Percentiles rank a stretch among this genome's conserved stretches.
Evolutionary conservation across 2,797 vertebrate species (phyloP).

Genomic region (Lutjanus argentimaculatus): DNA sequence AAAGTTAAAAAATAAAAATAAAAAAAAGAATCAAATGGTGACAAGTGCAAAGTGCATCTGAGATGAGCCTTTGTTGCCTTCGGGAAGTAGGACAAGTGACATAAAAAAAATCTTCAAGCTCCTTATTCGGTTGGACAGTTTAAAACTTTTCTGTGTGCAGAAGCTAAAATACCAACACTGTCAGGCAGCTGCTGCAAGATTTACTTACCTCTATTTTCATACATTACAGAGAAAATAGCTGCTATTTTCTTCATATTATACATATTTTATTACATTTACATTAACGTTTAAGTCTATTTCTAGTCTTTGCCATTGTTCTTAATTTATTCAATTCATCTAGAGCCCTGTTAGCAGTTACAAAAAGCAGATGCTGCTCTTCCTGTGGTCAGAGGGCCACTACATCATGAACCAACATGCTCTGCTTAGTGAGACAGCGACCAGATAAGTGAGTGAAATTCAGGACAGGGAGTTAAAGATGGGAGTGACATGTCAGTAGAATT

Average conservation of each 20-base stretch:
- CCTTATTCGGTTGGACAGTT: slow-evolving; percentile 29
- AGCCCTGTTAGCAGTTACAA: slow-evolving; percentile 19
- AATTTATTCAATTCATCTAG: slow-evolving; percentile 1
- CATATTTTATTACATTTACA: slow-evolving; percentile 14
- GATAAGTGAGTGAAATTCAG: too few species aligned
- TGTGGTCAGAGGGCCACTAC: neutral
- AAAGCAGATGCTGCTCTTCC: slow-evolving; percentile 20
- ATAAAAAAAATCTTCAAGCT: slow-evolving; percentile 18
- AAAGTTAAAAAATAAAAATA: neutral
- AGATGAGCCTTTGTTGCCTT: slow-evolving; percentile 54
- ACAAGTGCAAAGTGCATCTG: slow-evolving; percentile 50
- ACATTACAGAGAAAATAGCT: slow-evolving; percentile 27
- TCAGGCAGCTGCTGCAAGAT: slow-evolving; percentile 9
- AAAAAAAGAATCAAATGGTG: slow-evolving; percentile 28
- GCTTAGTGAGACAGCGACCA: too few species aligned
- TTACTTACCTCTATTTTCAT: slow-evolving; percentile 3
- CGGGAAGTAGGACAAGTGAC: slow-evolving; percentile 49
- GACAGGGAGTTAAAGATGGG: too few species aligned
- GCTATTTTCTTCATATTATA: slow-evolving; percentile 18
- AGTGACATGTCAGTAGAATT: too few species aligned
- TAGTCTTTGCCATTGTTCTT: slow-evolving; percentile 14
- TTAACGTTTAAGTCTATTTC: slow-evolving; percentile 9
- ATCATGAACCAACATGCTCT: too few species aligned
- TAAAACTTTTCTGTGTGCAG: slow-evolving; percentile 21
- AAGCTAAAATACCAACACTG: slow-evolving; percentile 24